Percentiles rank a stretch among this genome's conserved stretches.
These are phyloP conservation scores for Idaea biselata DNA, from an alignment of 2,888 invertebrate species.

Conservation along the genomic window DNA sequence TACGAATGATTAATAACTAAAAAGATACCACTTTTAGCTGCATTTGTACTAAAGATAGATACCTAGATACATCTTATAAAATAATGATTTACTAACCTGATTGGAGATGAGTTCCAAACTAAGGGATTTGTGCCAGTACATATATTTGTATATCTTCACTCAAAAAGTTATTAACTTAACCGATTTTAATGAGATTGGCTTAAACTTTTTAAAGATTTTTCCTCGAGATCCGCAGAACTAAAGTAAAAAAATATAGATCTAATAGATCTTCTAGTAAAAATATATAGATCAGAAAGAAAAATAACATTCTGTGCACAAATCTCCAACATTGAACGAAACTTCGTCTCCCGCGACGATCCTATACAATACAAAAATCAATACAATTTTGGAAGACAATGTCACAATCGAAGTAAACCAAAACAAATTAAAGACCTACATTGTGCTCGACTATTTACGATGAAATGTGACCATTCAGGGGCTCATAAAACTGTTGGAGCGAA, in stretches of 20 bases:
- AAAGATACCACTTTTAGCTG: too few species aligned
- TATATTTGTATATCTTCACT: too few species aligned
- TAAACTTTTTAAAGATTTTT: too few species aligned
- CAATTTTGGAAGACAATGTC: constrained; percentile 56
- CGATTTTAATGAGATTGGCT: too few species aligned
- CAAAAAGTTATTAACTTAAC: too few species aligned
- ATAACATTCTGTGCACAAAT: neutral
- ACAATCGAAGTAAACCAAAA: constrained; percentile 72
- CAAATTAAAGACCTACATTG: constrained; percentile 63
- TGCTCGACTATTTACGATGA: constrained; percentile 41
- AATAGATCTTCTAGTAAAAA: neutral
- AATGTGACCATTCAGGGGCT: constrained; percentile 65
- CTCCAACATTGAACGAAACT: neutral
- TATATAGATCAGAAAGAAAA: neutral
- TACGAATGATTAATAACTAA: too few species aligned
- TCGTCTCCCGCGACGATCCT: neutral
- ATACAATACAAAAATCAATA: constrained; percentile 39
- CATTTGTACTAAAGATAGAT: too few species aligned
- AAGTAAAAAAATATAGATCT: neutral
- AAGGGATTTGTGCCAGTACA: too few species aligned
- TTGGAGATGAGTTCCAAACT: too few species aligned
- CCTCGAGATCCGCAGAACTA: too few species aligned
- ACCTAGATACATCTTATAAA: too few species aligned
- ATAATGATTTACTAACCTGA: neutral
- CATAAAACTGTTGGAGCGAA: constrained; percentile 49